These are phyloP conservation scores for Gymnocheta viridis DNA, from an alignment of 2,888 invertebrate species.

Conservation along the genomic window DNA sequence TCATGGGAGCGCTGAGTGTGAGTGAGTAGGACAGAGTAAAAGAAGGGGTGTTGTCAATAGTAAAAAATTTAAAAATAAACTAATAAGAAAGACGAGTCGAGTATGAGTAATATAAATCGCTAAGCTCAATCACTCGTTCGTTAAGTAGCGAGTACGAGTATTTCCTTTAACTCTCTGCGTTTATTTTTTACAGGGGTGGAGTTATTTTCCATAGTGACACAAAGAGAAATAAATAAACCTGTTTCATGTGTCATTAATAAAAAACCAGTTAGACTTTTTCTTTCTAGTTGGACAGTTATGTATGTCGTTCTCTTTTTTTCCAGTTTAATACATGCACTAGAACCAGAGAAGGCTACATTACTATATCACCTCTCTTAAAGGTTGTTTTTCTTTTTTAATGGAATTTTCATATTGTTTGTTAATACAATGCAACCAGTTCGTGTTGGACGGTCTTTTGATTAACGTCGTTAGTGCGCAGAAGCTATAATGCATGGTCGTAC, in stretches of 20 bases:
- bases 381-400: conserved; percentile 44
- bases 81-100: conserved; percentile 16
- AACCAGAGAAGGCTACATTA: conserved; percentile 21
- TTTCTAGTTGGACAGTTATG: not conserved
- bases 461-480: conserved; percentile 76
- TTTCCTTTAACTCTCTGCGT: not conserved
- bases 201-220: not conserved
- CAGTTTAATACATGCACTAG: not conserved
- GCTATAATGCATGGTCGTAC: conserved; percentile 15
- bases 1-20: not conserved
- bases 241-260: not conserved
- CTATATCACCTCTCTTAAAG: not conserved
- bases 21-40: conserved; percentile 2
- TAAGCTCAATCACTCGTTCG: conserved; percentile 23
- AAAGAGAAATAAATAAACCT: conserved; percentile 39
- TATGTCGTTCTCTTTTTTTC: not conserved
- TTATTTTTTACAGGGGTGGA: conserved; percentile 24
- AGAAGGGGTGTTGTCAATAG: not conserved
- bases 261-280: conserved; percentile 50
- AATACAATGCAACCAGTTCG: conserved; percentile 78
- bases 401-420: conserved; percentile 59
- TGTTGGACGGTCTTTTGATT: conserved; percentile 81
- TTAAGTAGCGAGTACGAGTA: conserved; percentile 36
- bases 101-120: not conserved
- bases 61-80: conserved; percentile 4